phyloP scores from a whole-genome alignment of 2,888 invertebrate species.

The Xanthia togata region DNA sequence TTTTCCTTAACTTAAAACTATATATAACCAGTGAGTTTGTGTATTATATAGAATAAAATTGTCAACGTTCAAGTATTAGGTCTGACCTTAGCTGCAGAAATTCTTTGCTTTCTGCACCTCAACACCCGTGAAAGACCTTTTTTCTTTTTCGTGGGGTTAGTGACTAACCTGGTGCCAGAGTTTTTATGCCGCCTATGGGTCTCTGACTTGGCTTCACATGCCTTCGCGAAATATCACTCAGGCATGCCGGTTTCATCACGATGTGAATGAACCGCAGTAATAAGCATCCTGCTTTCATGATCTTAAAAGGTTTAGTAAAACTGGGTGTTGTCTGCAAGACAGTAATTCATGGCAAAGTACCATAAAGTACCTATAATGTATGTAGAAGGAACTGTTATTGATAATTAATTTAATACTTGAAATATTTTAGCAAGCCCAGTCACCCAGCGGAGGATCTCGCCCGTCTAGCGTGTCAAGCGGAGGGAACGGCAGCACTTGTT shows the following conservation, averaged over 20 bases:
- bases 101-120: not conserved
- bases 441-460: constrained; percentile 87
- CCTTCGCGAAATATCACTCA: no score
- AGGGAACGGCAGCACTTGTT: constrained; percentile 89
- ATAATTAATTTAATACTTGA: not conserved
- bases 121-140: not conserved
- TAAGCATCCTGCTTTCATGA: not conserved
- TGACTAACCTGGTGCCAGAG: no score
- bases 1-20: not conserved
- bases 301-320: not conserved
- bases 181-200: no score
- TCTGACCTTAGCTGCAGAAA: not conserved
- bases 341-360: not conserved
- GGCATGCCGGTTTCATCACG: no score
- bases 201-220: no score
- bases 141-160: no score
- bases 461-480: constrained; percentile 88
- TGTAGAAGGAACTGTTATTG: not conserved
- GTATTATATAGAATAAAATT: not conserved
- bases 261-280: not conserved
- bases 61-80: no score
- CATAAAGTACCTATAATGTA: not conserved
- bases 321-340: not conserved
- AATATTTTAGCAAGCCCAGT: constrained; percentile 80
- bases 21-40: not conserved